These are phyloP conservation scores for Scortum barcoo DNA, from an alignment of 2,113 vertebrate species.

Conservation along the genomic window DNA sequence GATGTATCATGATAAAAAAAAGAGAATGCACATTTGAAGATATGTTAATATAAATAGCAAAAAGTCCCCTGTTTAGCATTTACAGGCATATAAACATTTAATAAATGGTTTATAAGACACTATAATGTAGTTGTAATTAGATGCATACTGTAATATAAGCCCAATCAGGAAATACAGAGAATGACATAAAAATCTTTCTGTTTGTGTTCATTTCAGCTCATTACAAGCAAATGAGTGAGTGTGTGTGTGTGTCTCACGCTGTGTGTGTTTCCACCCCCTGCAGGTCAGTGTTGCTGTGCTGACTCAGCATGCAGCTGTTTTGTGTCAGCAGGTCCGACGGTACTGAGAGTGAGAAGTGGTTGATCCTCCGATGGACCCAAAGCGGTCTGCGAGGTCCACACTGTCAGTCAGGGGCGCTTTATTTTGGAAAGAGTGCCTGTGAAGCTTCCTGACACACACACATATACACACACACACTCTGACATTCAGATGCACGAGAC, in stretches of 20 bases:
- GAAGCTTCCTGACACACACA: constrained; percentile 17
- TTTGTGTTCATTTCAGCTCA: not conserved
- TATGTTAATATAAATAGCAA: not conserved
- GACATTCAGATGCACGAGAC: not conserved
- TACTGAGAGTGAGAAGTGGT: constrained; percentile 36
- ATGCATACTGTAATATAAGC: not conserved
- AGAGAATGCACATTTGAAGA: not conserved
- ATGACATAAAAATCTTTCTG: not conserved
- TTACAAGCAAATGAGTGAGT: not conserved
- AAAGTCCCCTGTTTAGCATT: not conserved
- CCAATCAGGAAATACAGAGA: not conserved
- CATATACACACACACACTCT: constrained; percentile 32
- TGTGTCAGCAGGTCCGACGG: constrained; percentile 46
- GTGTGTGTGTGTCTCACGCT: constrained; percentile 17
- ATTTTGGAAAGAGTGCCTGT: constrained; percentile 71
- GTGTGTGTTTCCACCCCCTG: constrained; percentile 43
- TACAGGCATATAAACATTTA: not conserved
- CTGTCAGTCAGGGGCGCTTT: constrained; percentile 35
- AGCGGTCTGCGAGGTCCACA: constrained; percentile 29
- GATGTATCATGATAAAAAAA: not conserved
- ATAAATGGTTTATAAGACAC: not conserved
- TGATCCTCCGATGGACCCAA: constrained; percentile 18
- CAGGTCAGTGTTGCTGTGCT: constrained; percentile 73
- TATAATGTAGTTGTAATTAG: not conserved
- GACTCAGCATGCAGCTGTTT: constrained; percentile 62